phyloP scores from a whole-genome alignment of 1,140 invertebrate species.

The Halictus rubicundus region DNA sequence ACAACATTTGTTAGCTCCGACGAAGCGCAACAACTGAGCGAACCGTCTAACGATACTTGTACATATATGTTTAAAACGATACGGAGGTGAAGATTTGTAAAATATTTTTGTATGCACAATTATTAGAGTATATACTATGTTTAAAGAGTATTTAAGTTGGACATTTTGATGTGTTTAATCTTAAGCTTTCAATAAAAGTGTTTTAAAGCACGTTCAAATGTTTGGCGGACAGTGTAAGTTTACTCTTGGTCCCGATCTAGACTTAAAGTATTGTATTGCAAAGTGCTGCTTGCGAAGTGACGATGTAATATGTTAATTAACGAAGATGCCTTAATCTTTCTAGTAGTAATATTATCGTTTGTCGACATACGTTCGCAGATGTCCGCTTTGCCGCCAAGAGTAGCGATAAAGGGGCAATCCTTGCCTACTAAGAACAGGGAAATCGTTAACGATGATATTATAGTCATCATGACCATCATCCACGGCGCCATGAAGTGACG shows the following conservation, averaged over 20 bases:
- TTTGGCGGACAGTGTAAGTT: background rate
- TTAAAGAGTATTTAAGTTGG: background rate
- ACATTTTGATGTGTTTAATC: background rate
- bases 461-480: constrained; percentile 79
- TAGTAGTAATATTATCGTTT: background rate
- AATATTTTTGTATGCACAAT: background rate
- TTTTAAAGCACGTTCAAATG: background rate
- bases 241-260: too few species aligned
- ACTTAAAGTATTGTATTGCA: too few species aligned
- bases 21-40: background rate
- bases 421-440: constrained; percentile 75
- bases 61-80: background rate
- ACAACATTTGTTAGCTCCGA: background rate
- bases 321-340: too few species aligned
- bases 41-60: background rate
- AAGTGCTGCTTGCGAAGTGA: too few species aligned
- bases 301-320: background rate
- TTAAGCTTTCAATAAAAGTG: background rate
- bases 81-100: background rate
- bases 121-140: background rate
- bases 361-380: constrained; percentile 72
- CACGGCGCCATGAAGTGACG: constrained; percentile 79
- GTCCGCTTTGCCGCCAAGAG: constrained; percentile 72
- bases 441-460: constrained; percentile 72
- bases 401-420: constrained; percentile 72